Percentiles rank a stretch among this genome's conserved stretches.
Evolutionary conservation across 2,797 vertebrate species (phyloP).

Genomic region (Tapera naevia): DNA sequence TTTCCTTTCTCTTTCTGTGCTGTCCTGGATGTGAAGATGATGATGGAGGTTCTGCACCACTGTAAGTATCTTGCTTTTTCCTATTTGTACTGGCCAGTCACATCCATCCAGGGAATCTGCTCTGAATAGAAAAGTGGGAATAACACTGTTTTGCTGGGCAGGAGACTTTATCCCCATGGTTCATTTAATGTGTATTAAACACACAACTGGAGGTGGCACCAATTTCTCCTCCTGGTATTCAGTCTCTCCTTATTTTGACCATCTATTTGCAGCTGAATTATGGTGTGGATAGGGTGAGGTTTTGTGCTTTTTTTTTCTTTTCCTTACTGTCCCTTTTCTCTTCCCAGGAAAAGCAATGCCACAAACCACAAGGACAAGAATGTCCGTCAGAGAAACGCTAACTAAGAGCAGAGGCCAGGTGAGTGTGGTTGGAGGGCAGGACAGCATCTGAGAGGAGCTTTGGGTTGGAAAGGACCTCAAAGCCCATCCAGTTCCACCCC

Average conservation of each 20-base stretch:
- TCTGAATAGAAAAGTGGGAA: neutral
- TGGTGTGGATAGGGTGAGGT: fast-evolving
- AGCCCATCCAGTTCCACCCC: too few relatives aligned
- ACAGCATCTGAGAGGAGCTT: neutral
- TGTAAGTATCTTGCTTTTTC: conserved; percentile 82
- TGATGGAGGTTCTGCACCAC: conserved; percentile 89
- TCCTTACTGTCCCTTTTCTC: neutral
- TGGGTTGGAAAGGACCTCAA: too few relatives aligned
- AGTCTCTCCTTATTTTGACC: neutral
- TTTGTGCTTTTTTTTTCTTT: neutral
- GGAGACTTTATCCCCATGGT: fast-evolving
- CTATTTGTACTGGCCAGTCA: neutral
- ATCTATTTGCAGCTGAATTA: neutral
- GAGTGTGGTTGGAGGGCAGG: neutral
- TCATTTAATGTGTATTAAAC: neutral
- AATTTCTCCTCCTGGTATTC: neutral
- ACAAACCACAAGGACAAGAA: conserved; percentile 91
- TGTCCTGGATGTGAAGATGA: conserved; percentile 80
- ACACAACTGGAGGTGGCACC: fast-evolving
- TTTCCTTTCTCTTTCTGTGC: neutral
- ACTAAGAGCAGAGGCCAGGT: conserved; percentile 73
- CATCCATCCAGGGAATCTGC: neutral
- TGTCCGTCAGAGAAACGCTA: conserved; percentile 93
- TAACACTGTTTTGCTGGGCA: neutral
- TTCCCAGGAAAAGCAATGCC: conserved; percentile 89